phyloP scores from a whole-genome alignment of 2,797 vertebrate species.

The Liparis tanakae region DNA sequence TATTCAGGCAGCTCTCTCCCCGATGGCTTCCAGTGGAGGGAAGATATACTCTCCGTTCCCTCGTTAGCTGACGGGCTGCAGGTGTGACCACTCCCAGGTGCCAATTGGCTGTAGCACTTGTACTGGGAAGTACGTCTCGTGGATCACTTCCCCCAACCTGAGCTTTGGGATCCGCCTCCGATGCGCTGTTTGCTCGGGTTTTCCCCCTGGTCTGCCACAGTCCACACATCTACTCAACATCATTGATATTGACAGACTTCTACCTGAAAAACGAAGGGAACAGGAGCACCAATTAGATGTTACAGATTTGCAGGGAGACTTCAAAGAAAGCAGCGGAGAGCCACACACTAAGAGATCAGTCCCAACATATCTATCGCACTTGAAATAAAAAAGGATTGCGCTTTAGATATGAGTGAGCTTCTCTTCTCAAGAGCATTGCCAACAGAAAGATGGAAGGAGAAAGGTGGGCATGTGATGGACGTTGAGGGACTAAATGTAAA shows the following conservation, averaged over 20 bases:
- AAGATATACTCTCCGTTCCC: too few species aligned
- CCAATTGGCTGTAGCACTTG: too few species aligned
- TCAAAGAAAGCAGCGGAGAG: constrained; percentile 3
- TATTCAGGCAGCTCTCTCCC: too few species aligned
- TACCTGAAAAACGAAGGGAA: constrained; percentile 1
- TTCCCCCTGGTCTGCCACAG: too few species aligned
- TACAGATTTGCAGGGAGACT: constrained; percentile 7
- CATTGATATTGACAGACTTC: background rate
- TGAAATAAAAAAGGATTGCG: constrained; percentile 1
- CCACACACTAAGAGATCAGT: background rate
- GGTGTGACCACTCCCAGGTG: too few species aligned
- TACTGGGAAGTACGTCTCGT: too few species aligned
- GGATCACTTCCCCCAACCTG: too few species aligned
- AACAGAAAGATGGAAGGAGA: background rate
- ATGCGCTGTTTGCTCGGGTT: too few species aligned
- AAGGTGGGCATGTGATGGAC: background rate
- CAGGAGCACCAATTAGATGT: background rate
- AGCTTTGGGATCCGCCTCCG: too few species aligned
- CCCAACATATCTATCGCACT: constrained; percentile 6
- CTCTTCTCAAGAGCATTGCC: background rate
- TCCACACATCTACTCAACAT: background rate
- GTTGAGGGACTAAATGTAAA: constrained; percentile 60
- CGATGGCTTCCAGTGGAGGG: too few species aligned
- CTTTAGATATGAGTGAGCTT: background rate
- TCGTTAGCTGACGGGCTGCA: too few species aligned